Base-by-base conservation (phyloP, 2,888 invertebrate genomes). In the Microdon myrmicae region DNA sequence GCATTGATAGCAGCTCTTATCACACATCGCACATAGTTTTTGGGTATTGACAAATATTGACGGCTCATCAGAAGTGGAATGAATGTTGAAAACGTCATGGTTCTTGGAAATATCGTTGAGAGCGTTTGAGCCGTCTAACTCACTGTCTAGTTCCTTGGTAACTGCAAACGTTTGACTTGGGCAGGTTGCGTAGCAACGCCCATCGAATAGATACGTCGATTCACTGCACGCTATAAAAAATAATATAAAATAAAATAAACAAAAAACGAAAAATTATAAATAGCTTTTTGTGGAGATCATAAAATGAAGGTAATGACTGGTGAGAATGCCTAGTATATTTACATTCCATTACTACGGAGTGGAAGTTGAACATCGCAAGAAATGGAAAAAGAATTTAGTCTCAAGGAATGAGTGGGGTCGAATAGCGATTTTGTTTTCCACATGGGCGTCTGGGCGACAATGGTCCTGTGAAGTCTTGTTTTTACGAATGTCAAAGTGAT, bases 181-280 rank as follows among this genome's bases (percentile, higher is more conserved):
- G 34, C 80, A 80, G 16, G 70, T 68, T 16, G 72, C 71, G 37
- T 73, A 80, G 68, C 80, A 80, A 34, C 72, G 73, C 17, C 76
- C 77, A 47, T 73, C 67, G 32, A 71, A 79, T 20, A 75, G 70
- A 56, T 71, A 75, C 1, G 77, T 74, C 4, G 73, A 70, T 16
- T 73, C 73, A 25, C 69, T 68, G 67, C 80, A 80, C 54, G 72
- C 80, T 80, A 66, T 25, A n/a, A n/a, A n/a, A n/a, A n/a, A n/a
- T n/a, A n/a, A 47, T 28, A 8, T 14, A 22, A 37, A 13, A 28
- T 12, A 25, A 6, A 35, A 26, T 4, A 26, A 41, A 37, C 4
- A 3, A 22, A 35, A 53, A 19, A 49, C 1, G 13, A 25, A 44
- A 9, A 32, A 34, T 10, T 9, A 9, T 9, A n/a, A 25, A 26